A percentile compares a stretch with the other conserved stretches of the same genome.
These are phyloP conservation scores for Suillia variegata DNA, from an alignment of 2,888 invertebrate species.

Conservation along the genomic window DNA sequence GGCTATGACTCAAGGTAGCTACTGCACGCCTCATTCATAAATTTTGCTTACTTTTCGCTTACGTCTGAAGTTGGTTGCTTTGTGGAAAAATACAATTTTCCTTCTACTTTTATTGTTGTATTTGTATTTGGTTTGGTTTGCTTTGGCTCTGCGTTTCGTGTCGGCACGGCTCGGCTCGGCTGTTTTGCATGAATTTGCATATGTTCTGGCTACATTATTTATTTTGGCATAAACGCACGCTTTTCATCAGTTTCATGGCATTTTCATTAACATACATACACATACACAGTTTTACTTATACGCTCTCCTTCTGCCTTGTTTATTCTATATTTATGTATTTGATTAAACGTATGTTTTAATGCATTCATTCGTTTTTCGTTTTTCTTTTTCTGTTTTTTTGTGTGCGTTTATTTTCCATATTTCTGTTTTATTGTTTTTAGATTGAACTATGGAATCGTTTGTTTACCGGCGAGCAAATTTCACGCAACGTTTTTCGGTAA, in stretches of 20 bases:
- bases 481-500: constrained; percentile 67
- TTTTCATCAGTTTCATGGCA: background rate
- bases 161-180: background rate
- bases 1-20: constrained; percentile 60
- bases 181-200: constrained; percentile 1
- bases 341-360: too few species aligned
- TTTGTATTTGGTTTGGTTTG: background rate
- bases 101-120: background rate
- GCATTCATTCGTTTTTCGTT: constrained; percentile 24
- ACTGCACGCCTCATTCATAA: constrained; percentile 4
- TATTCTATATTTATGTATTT: too few species aligned
- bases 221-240: background rate
- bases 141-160: too few species aligned
- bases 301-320: constrained; percentile 18
- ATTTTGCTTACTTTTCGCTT: background rate
- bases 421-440: constrained; percentile 66
- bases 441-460: constrained; percentile 68
- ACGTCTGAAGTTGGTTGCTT: too few species aligned
- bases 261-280: background rate
- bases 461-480: constrained; percentile 62
- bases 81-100: background rate
- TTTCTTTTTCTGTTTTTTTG: constrained; percentile 20
- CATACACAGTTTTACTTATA: background rate
- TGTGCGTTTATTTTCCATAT: constrained; percentile 31
- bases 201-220: background rate